These are phyloP conservation scores for Corythornis cristatus DNA, from an alignment of 2,113 vertebrate species.

Conservation along the genomic window DNA sequence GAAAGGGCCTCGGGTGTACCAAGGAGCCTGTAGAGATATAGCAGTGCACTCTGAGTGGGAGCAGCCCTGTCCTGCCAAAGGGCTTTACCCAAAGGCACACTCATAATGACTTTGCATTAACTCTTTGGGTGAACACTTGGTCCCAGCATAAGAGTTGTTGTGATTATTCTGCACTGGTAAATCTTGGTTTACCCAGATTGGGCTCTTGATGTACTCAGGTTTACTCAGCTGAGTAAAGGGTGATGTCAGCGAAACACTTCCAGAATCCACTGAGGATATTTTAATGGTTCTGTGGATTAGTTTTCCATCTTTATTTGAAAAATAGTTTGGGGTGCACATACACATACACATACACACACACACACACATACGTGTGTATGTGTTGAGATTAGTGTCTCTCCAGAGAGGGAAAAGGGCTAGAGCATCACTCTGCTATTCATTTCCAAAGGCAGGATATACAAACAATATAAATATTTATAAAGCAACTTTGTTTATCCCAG, in stretches of 20 bases:
- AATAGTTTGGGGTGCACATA: neutral
- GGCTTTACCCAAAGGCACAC: neutral
- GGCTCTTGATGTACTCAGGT: too few species aligned
- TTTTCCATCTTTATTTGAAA: neutral
- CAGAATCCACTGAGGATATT: neutral
- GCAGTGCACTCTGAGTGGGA: neutral
- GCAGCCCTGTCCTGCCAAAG: neutral
- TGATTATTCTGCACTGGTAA: neutral
- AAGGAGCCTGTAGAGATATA: neutral
- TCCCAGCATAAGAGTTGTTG: neutral
- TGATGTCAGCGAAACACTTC: neutral
- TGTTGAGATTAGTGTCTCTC: neutral
- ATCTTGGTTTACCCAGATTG: neutral
- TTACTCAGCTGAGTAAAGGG: neutral
- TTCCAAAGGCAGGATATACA: conserved; percentile 34
- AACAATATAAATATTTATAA: conserved; percentile 69
- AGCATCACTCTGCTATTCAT: neutral
- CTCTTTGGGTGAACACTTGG: neutral
- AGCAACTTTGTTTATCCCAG: conserved; percentile 47
- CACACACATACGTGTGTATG: too few species aligned
- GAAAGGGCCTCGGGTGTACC: neutral
- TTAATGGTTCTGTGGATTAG: neutral
- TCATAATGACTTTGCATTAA: neutral
- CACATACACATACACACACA: neutral
- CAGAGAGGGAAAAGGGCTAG: neutral